A percentile compares a stretch with the other conserved stretches of the same genome.
Conservation (phyloP, 2,113 vertebrate genomes). For the Merops nubicus region DNA sequence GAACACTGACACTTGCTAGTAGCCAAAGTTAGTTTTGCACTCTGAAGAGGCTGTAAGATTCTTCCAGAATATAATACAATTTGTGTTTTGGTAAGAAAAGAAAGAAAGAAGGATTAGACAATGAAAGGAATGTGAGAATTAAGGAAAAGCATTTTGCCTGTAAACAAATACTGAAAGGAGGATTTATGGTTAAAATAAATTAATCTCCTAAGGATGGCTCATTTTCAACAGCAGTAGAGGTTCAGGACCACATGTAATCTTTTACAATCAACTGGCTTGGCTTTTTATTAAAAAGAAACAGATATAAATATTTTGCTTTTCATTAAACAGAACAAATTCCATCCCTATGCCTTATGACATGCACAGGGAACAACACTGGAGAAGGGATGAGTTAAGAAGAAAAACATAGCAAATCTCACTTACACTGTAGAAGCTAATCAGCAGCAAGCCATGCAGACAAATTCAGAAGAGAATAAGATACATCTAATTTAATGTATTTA, state of each 20-base stretch:
- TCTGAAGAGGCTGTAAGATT: not conserved
- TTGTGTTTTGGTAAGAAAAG: slow-evolving; percentile 27
- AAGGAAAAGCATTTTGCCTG: slow-evolving; percentile 54
- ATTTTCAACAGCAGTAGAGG: slow-evolving; percentile 39
- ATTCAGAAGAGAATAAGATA: not conserved
- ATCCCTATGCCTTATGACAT: slow-evolving; percentile 12
- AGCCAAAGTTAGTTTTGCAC: slow-evolving; percentile 17
- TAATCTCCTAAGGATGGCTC: slow-evolving; percentile 41
- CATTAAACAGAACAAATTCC: slow-evolving; percentile 64
- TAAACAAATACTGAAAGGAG: slow-evolving; percentile 50
- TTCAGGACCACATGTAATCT: slow-evolving; percentile 35
- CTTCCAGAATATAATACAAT: slow-evolving; percentile 30
- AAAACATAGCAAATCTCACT: not conserved
- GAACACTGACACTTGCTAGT: not conserved
- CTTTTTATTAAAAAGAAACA: slow-evolving; percentile 59
- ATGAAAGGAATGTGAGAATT: slow-evolving; percentile 49
- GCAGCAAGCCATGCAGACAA: not conserved
- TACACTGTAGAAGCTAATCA: not conserved
- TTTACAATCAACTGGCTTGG: slow-evolving; percentile 31
- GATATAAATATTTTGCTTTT: slow-evolving; percentile 68
- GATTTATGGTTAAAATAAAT: slow-evolving; percentile 45
- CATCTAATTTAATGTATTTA: not conserved
- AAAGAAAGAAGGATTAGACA: slow-evolving; percentile 44
- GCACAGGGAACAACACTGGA: not conserved
- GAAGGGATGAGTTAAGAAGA: not conserved